phyloP scores from a whole-genome alignment of 1,140 invertebrate genomes.

The Batillaria attramentaria region DNA sequence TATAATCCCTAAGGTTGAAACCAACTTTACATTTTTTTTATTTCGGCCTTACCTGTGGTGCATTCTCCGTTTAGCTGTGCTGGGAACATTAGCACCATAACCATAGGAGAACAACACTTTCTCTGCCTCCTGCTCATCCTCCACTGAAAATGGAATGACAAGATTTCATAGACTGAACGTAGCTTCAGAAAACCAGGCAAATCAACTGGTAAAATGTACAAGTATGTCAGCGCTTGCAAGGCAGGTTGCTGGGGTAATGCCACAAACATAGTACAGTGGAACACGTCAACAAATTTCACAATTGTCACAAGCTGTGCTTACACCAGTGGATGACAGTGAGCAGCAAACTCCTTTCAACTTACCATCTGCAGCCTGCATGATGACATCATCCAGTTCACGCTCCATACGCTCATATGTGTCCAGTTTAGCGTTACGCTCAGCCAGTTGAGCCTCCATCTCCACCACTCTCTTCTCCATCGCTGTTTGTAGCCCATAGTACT shows the following conservation, averaged over 20 bases:
- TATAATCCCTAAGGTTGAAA: too few relatives aligned
- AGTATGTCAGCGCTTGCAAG: too few relatives aligned
- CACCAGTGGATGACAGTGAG: too few relatives aligned
- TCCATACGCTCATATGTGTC: conserved; percentile 70
- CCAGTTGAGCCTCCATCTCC: conserved; percentile 64
- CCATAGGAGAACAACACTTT: conserved; percentile 71
- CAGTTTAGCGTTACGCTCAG: conserved; percentile 63
- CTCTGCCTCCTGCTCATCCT: conserved; percentile 69
- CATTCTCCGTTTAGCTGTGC: conserved; percentile 68
- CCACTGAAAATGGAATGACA: conserved; percentile 55
- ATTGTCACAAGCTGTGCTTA: too few relatives aligned
- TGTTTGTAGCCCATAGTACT: conserved; percentile 68
- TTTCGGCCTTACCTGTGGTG: conserved; percentile 71
- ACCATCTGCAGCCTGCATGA: conserved; percentile 72
- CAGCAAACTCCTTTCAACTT: too few relatives aligned
- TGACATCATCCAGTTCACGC: conserved; percentile 70
- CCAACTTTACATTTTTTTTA: too few relatives aligned
- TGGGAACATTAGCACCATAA: conserved; percentile 71
- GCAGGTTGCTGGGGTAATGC: too few relatives aligned
- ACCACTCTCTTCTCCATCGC: conserved; percentile 59
- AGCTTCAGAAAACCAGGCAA: too few relatives aligned
- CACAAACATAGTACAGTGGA: too few relatives aligned
- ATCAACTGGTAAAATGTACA: too few relatives aligned
- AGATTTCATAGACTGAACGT: too few relatives aligned
- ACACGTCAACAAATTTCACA: too few relatives aligned